These are phyloP conservation scores for Yasuhikotakia modesta DNA, from an alignment of 2,797 vertebrate genomes.

Conservation along the genomic window DNA sequence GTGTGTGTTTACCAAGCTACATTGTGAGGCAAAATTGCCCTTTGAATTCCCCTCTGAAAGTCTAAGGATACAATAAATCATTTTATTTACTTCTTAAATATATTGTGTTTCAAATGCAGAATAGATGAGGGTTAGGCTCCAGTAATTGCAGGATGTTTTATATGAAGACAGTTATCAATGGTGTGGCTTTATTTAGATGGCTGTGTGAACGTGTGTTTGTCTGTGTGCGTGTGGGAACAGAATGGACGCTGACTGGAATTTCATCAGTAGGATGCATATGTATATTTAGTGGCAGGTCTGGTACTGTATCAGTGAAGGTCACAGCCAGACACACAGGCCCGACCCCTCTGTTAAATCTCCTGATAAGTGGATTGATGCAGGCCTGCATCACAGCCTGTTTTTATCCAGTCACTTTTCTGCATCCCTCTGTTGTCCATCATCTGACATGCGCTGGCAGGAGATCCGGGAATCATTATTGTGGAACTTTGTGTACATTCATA, in stretches of 20 bases:
- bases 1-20: too few species aligned
- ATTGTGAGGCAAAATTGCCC: too few species aligned
- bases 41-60: too few species aligned
- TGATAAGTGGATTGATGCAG: slow-evolving; percentile 38
- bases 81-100: too few species aligned
- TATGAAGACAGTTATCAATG: not conserved
- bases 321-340: slow-evolving; percentile 24
- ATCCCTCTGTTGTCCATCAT: slow-evolving; percentile 34
- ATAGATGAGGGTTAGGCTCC: not conserved
- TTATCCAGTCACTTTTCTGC: slow-evolving; percentile 20
- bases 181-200: slow-evolving; percentile 2
- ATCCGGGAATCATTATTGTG: slow-evolving; percentile 12
- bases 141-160: not conserved
- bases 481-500: not conserved
- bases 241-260: slow-evolving; percentile 26
- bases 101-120: too few species aligned
- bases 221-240: slow-evolving; percentile 32
- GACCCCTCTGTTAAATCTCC: slow-evolving; percentile 23
- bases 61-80: too few species aligned
- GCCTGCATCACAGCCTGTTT: slow-evolving; percentile 1
- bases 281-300: slow-evolving; percentile 49
- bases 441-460: slow-evolving; percentile 31
- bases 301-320: slow-evolving; percentile 47
- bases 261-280: slow-evolving; percentile 35
- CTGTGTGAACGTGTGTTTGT: not conserved